Percentiles rank a stretch among this genome's conserved stretches.
Conservation (phyloP, 2,797 vertebrate genomes). For the Eospalax fontanierii region DNA sequence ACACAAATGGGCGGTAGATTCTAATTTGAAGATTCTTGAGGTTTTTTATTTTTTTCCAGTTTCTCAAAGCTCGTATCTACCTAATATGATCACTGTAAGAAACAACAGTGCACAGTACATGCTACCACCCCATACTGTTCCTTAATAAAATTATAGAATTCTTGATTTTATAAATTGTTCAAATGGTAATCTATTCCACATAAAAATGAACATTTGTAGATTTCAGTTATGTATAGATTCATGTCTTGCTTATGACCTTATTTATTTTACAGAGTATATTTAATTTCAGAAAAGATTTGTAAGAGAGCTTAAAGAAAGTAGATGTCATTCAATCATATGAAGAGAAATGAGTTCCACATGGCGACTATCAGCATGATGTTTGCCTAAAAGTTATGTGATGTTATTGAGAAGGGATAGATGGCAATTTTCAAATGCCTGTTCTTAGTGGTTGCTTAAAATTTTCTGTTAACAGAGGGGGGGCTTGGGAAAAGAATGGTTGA, state of each 20-base stretch:
- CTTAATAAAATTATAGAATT: conserved; percentile 4
- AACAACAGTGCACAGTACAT: not conserved
- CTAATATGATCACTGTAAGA: not conserved
- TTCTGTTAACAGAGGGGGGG: conserved; percentile 3
- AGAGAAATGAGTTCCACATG: conserved; percentile 31
- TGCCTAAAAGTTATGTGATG: not conserved
- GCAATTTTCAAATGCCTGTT: not conserved
- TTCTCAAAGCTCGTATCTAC: not conserved
- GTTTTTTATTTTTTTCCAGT: not conserved
- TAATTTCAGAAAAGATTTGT: conserved; percentile 62
- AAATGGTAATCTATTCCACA: conserved; percentile 28
- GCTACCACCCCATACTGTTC: not conserved
- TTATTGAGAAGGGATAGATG: conserved; percentile 23
- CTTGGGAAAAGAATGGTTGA: conserved; percentile 14
- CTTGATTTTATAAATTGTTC: not conserved
- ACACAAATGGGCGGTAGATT: not conserved
- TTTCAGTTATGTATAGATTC: not conserved
- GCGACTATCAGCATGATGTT: not conserved
- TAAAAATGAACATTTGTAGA: conserved; percentile 23
- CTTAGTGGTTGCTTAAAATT: conserved; percentile 59
- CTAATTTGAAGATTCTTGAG: not conserved
- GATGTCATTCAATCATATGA: not conserved
- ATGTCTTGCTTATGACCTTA: not conserved
- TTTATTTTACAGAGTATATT: conserved; percentile 61
- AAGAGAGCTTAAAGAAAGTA: conserved; percentile 35